Percentiles rank a stretch among this genome's conserved stretches.
Conservation (phyloP, 2,113 vertebrate species). For the Indicator indicator region DNA sequence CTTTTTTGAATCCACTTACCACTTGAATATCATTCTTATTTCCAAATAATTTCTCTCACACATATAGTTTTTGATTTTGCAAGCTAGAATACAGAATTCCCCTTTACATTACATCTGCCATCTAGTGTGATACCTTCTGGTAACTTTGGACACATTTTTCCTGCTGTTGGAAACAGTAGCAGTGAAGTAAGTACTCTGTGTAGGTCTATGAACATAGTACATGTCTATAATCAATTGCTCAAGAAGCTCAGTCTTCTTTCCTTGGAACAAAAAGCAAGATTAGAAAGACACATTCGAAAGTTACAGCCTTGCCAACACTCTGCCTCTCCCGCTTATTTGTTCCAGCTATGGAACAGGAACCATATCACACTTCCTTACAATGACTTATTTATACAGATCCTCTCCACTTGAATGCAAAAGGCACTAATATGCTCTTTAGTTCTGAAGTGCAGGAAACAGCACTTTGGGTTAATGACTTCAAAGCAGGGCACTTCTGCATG, state of each 20-base stretch:
- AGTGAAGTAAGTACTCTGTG: not conserved
- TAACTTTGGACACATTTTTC: not conserved
- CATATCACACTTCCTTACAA: not conserved
- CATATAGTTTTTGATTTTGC: not conserved
- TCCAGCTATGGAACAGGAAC: not conserved
- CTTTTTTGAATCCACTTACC: not conserved
- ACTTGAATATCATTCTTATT: not conserved
- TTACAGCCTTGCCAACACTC: not conserved
- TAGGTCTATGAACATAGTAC: not conserved
- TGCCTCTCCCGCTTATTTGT: not conserved
- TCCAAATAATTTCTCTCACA: not conserved
- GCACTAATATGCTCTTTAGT: not conserved
- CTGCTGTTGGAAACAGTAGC: not conserved
- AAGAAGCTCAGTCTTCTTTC: not conserved
- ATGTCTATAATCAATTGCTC: not conserved
- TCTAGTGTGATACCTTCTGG: not conserved
- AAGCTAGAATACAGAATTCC: not conserved
- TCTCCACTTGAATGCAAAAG: conserved; percentile 27
- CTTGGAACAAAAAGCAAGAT: not conserved
- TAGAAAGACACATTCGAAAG: not conserved
- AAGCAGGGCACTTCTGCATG: not conserved
- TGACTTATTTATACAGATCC: conserved; percentile 22
- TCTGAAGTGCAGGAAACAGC: conserved; percentile 35
- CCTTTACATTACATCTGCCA: not conserved
- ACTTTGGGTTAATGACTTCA: not conserved